Evolutionary conservation across 2,797 vertebrate species (phyloP).

Genomic region (Erithacus rubecula): DNA sequence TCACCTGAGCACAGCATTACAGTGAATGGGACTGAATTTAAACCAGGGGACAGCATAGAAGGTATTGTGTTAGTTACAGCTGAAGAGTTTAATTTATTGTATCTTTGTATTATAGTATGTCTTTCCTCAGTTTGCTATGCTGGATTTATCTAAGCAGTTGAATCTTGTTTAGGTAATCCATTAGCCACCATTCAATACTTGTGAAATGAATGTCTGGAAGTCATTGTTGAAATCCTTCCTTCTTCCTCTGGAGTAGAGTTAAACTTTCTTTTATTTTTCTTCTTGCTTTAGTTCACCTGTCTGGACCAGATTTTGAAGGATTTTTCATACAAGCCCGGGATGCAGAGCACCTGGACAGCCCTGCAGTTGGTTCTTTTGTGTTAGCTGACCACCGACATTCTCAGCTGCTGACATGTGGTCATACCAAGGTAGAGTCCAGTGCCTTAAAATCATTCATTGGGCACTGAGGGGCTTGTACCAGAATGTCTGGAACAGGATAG

Average conservation of each 20-base stretch:
- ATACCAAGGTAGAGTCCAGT: slow-evolving; percentile 69
- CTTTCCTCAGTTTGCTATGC: background rate
- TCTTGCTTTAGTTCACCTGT: slow-evolving; percentile 76
- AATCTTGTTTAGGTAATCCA: background rate
- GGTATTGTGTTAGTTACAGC: slow-evolving; percentile 65
- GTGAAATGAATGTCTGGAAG: background rate
- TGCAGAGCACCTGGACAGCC: slow-evolving; percentile 47
- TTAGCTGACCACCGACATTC: slow-evolving; percentile 69
- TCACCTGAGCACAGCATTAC: slow-evolving; percentile 71
- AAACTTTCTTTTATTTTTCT: background rate
- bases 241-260: background rate
- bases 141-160: background rate
- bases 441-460: background rate
- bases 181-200: background rate
- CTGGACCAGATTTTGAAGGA: slow-evolving; percentile 78
- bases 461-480: background rate
- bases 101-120: background rate
- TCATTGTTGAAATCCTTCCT: background rate
- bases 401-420: slow-evolving; percentile 81
- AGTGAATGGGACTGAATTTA: slow-evolving; percentile 74
- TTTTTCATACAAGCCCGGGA: slow-evolving; percentile 85
- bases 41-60: slow-evolving; percentile 77
- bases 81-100: background rate
- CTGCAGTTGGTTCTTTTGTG: slow-evolving; percentile 78
- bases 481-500: background rate